Evolutionary conservation across 2,113 vertebrate species (phyloP), one percentile per base, ranked within the genome.

Genomic region (Regulus satrapa): DNA sequence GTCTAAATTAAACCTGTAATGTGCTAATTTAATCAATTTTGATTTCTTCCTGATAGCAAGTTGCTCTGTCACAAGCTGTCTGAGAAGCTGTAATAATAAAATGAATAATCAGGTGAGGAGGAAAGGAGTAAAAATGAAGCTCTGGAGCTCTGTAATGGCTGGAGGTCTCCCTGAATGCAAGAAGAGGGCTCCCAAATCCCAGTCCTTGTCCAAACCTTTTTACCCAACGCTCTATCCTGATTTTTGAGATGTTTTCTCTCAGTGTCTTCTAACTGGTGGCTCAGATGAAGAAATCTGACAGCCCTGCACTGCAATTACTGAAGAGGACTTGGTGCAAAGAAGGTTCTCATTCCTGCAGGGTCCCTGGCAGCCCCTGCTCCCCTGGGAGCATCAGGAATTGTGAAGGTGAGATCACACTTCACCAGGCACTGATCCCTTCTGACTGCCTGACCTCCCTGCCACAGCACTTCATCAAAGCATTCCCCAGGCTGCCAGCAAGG

Each of bases 1-100:
- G 71, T 74, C 73, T 71, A 83, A 83, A 93, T 92, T 83, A 92
- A 83, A 90, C n/a, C 52, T 59, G 43, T 40, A 83, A 76, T 21
- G 54, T 80, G 71, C 54, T 93, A 92, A 93, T 93, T 85, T 89
- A 95, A 95, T 93, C 24, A 90, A 21, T 90, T 92, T 41, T 66
- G 78, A 92, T 95, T 88, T 83, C 92, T 77, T 95, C 92, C 89
- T 88, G 59, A 71, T 14, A 76, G 59, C 55, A 12, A 88, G 59
- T n/a, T 93, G 54, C 34, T 83, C 88, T n/a, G 18, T 85, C 54
- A 76, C 46, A 89, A 89, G 63, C 55, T 46, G 9, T 56, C 62
- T 78, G 64, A 92, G 46, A 67, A 29, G 40, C 51, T 93, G 36
- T 52, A 95, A 89, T 71, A 91, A 88, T 59, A 83, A 90, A 76